These are phyloP conservation scores for Crioceris asparagi DNA, from an alignment of 2,888 invertebrate species.

Conservation along the genomic window DNA sequence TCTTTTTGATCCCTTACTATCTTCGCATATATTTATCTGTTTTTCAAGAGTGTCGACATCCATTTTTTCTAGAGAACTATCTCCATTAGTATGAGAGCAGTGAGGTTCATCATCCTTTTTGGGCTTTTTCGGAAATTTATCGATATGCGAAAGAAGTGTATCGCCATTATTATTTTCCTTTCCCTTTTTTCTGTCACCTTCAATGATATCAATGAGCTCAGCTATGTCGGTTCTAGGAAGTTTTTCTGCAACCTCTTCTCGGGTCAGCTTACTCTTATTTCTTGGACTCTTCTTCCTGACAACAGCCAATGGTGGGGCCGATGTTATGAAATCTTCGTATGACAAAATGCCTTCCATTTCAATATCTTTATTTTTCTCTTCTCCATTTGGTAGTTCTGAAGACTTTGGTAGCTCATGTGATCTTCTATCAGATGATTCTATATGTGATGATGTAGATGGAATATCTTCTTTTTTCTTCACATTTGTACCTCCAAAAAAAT, in stretches of 20 bases:
- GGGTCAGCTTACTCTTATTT: constrained; percentile 11
- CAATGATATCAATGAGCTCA: constrained; percentile 25
- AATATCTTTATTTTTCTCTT: constrained; percentile 2
- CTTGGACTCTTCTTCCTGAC: constrained; percentile 10
- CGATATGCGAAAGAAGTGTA: constrained; percentile 19
- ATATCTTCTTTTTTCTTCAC: constrained; percentile 11
- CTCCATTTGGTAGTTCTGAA: constrained; percentile 3
- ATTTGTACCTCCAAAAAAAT: constrained; percentile 17
- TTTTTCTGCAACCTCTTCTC: constrained; percentile 15
- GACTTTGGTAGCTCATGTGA: background rate
- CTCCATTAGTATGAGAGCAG: constrained; percentile 4
- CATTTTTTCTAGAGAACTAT: constrained; percentile 13
- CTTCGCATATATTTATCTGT: constrained; percentile 2
- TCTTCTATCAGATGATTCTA: background rate
- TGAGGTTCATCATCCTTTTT: background rate
- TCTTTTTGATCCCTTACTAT: constrained; percentile 13
- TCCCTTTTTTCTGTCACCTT: constrained; percentile 20
- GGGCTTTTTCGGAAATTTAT: constrained; percentile 16
- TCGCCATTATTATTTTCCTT: constrained; percentile 10
- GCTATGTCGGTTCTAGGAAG: constrained; percentile 22
- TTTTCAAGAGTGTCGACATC: constrained; percentile 12
- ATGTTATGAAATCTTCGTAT: constrained; percentile 20
- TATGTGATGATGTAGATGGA: constrained; percentile 14
- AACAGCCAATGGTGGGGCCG: constrained; percentile 15
- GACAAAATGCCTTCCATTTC: constrained; percentile 5